Evolutionary conservation across 2,113 vertebrate genomes (phyloP).

Genomic region (Triplophysa siluroides): DNA sequence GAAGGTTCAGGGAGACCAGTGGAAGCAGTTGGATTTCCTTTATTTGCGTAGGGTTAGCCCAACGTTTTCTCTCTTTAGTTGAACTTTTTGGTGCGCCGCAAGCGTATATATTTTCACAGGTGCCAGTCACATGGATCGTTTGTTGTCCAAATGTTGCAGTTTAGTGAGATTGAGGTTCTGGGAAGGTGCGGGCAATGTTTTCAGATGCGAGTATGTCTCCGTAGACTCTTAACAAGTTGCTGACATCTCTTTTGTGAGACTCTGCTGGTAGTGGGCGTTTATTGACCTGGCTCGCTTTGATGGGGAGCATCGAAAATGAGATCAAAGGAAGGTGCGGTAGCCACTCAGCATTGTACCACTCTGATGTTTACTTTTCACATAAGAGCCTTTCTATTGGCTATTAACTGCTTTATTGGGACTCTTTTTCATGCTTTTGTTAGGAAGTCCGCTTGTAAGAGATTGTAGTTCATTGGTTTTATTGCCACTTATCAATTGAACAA

Average conservation of each 20-base stretch:
- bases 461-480: conserved; percentile 56
- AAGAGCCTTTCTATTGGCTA: conserved; percentile 52
- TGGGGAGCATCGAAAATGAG: conserved; percentile 39
- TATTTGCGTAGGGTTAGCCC: neutral
- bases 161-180: conserved; percentile 29
- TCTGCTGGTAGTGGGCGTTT: conserved; percentile 43
- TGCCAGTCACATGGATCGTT: neutral
- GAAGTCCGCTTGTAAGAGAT: conserved; percentile 56
- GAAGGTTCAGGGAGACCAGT: neutral
- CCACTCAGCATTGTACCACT: conserved; percentile 25
- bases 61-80: neutral
- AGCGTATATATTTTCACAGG: neutral
- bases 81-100: neutral
- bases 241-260: conserved; percentile 50
- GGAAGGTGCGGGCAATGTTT: neutral
- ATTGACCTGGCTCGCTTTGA: conserved; percentile 51
- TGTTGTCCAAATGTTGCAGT: conserved; percentile 28
- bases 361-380: conserved; percentile 56
- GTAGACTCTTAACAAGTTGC: conserved; percentile 21
- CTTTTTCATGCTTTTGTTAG: conserved; percentile 58
- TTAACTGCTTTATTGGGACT: conserved; percentile 55
- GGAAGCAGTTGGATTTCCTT: conserved; percentile 23
- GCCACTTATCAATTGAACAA: conserved; percentile 64
- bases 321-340: conserved; percentile 48
- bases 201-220: conserved; percentile 26